Percentiles rank a stretch among this genome's conserved stretches.
phyloP scores from a whole-genome alignment of 2,797 vertebrate genomes.

The Notoglanidium macrostoma region DNA sequence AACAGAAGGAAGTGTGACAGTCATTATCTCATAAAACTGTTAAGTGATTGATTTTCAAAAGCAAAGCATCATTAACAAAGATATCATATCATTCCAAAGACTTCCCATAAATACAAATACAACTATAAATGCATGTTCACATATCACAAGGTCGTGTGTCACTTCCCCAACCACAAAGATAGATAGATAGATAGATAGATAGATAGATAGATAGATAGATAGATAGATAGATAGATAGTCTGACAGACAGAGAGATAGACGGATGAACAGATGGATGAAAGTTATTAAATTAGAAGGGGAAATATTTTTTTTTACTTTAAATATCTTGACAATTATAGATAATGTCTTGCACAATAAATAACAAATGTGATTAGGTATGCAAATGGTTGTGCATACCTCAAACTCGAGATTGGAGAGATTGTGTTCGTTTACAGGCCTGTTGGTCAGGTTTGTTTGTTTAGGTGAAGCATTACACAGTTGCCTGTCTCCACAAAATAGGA shows the following conservation, averaged over 20 bases:
- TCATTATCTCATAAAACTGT: too few relatives aligned
- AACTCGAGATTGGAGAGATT: not conserved
- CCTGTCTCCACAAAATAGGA: not conserved
- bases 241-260: not conserved
- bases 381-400: not conserved
- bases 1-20: not conserved
- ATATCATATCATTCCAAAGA: not conserved
- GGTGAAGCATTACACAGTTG: not conserved
- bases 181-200: too few relatives aligned
- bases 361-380: not conserved
- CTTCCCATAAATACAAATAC: not conserved
- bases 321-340: not conserved
- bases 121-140: not conserved
- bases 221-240: not conserved
- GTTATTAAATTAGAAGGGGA: not conserved
- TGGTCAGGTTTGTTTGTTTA: conserved; percentile 13
- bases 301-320: not conserved
- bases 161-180: not conserved
- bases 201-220: not conserved
- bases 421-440: not conserved
- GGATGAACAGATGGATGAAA: not conserved
- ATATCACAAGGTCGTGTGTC: not conserved
- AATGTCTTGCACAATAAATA: not conserved
- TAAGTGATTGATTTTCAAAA: too few relatives aligned
- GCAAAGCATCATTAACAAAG: too few relatives aligned